A percentile compares a stretch with the other conserved stretches of the same genome.
Evolutionary conservation across 2,113 vertebrate genomes (phyloP).

Genomic region (Phycodurus eques): DNA sequence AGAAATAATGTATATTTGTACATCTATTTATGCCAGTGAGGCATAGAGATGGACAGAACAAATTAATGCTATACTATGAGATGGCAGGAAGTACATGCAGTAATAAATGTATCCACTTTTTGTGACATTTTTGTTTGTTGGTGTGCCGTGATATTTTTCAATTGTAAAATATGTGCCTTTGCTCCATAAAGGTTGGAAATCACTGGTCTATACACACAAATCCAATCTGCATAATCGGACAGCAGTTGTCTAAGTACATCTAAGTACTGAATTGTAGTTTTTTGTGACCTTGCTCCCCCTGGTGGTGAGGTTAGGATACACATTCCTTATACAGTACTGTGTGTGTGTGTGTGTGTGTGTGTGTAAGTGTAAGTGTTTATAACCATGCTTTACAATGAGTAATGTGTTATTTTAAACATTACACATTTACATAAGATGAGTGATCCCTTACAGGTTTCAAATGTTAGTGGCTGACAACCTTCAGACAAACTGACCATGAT

Average conservation of each 20-base stretch:
- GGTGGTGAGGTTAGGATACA: slow-evolving; percentile 16
- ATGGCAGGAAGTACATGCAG: too few species aligned
- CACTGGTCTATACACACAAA: background rate
- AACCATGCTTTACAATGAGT: background rate
- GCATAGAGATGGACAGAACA: too few species aligned
- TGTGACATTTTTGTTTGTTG: too few species aligned
- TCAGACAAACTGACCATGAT: background rate
- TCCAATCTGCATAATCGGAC: background rate
- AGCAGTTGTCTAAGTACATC: background rate
- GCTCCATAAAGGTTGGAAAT: background rate
- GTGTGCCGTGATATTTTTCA: too few species aligned
- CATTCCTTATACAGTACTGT: background rate
- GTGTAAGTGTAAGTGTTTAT: background rate
- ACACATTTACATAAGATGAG: background rate
- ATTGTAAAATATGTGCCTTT: too few species aligned
- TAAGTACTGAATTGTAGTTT: background rate
- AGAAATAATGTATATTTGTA: too few species aligned
- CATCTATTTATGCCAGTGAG: too few species aligned
- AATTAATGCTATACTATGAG: too few species aligned
- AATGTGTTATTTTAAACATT: background rate
- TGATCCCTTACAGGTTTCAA: background rate
- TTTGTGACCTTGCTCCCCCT: slow-evolving; percentile 28
- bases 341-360: background rate
- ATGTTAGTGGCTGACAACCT: background rate
- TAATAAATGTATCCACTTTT: too few species aligned